phyloP scores from a whole-genome alignment of 2,888 invertebrate genomes.

The Limnephilus rhombicus region DNA sequence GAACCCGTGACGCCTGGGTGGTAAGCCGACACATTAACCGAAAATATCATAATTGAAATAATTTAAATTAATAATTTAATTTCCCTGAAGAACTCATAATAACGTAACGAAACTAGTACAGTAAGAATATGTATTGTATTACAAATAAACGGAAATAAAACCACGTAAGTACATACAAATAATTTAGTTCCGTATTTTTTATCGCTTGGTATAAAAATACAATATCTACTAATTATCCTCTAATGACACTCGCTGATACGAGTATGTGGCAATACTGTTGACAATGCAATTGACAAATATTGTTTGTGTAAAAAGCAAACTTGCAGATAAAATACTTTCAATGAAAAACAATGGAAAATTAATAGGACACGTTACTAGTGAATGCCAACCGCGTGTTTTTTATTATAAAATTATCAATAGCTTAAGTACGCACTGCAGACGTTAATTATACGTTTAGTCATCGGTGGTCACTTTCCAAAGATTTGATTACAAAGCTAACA shows the following conservation, averaged over 20 bases:
- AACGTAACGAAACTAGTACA: no score
- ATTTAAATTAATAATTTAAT: no score
- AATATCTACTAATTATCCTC: neutral
- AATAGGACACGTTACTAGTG: neutral
- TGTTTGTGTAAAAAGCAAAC: neutral
- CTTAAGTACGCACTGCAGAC: neutral
- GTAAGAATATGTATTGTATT: no score
- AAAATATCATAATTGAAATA: no score
- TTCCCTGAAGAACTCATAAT: no score
- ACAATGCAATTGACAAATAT: constrained; percentile 11
- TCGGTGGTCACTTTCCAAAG: no score
- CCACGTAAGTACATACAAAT: no score
- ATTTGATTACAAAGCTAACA: no score
- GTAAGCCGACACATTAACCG: no score
- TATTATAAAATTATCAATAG: neutral
- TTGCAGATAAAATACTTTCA: neutral
- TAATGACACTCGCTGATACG: neutral
- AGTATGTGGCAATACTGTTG: neutral
- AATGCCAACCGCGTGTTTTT: neutral
- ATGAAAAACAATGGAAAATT: neutral
- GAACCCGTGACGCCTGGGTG: no score
- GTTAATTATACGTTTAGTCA: neutral
- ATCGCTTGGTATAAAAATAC: neutral
- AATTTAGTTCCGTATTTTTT: no score
- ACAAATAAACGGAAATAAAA: neutral